Base-by-base conservation (phyloP, 2,113 vertebrate genomes). In the Willisornis vidua region DNA sequence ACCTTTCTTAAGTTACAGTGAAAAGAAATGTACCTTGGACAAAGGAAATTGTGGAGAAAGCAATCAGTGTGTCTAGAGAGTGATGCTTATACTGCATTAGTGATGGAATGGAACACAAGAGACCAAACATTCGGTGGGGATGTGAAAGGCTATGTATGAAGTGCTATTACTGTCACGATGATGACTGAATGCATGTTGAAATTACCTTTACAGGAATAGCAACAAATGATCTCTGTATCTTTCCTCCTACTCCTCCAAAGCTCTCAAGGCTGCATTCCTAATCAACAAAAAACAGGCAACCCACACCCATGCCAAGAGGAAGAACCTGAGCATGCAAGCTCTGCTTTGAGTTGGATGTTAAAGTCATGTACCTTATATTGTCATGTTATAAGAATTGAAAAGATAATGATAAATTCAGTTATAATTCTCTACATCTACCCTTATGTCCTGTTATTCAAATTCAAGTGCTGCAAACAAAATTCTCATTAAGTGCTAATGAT, bases 151-250 rank as follows among this genome's bases (percentile, higher is more conserved):
- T 92, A 46, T 92, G 85, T 75, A 86, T 89, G 90, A 94, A 95
- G 92, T 61, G 61, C 88, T 96, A 59, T 97, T 94, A 92, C 87
- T 93, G 94, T 92, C 87, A 88, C 1, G 2, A 78, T 58, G 95
- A 84, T 93, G 93, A 92, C 92, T 90, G 96, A 95, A 95, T 82
- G 77, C 93, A 94, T 95, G 90, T 92, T 87, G 95, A 95, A 97
- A 90, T 87, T 82, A 91, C 70, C 70, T 95, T 82, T 89, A 78
- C 66, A 79, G 49, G 91, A 94, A 92, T 68, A 90, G 80, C 49
- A 85, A 59, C 31, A 45, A 96, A 86, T 80, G 65, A 54, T 95
- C 92, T 95, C 88, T 96, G 62, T 94, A 89, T 96, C 68, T 86
- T 87, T 73, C 61, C 74, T 93, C 96, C 94, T 94, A 96, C 73